Evolutionary conservation across 1,140 invertebrate species (phyloP), one percentile per base, ranked within the genome.

Genomic region (Trachymyrmex septentrionalis): DNA sequence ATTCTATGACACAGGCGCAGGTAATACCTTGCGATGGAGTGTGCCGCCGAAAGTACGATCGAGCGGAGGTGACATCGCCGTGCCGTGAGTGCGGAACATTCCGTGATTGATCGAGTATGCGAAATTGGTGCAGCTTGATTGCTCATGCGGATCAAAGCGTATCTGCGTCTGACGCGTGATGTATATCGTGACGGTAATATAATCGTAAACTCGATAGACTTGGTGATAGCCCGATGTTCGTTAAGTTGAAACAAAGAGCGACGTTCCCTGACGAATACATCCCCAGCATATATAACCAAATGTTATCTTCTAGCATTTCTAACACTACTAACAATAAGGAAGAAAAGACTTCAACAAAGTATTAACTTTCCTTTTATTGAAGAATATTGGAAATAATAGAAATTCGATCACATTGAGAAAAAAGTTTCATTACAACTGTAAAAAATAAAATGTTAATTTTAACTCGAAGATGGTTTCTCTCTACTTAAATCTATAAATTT

Each of bases 151-250:
- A 89, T 90, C 88, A 90, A 89, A 90, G 87, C 88, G 71, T 38
- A 53, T 86, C 87, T 89, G 87, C 88, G 67, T 89, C 75, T 86
- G 87, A 90, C 86, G 86, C 87, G 86, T 77, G 71, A 75, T 34
- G 57, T 61, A 61, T 61, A 84, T 63, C 50, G 21, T 27, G 10
- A 71, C 27, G 34, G 24, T 72, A 86, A 72, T 76, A 84, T 81
- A 82, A 90, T 89, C 86, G 76, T 24, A 19, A 86, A 81, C 75
- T 81, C 82, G 69, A 76, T 72, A 76, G 69, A 71, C 55, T n/a
- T 34, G 85, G 59, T 55, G 19, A 48, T 66, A 57, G 57, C 48
- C 19, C 57, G 44, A 16, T 27, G 19, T 76, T 53, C 16, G 30
- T 14, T n/a, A 55, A 77, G 59, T 53, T 27, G 82, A 34, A 66